Conservation (phyloP, 2,888 invertebrate genomes). For the Orthosia gracilis region DNA sequence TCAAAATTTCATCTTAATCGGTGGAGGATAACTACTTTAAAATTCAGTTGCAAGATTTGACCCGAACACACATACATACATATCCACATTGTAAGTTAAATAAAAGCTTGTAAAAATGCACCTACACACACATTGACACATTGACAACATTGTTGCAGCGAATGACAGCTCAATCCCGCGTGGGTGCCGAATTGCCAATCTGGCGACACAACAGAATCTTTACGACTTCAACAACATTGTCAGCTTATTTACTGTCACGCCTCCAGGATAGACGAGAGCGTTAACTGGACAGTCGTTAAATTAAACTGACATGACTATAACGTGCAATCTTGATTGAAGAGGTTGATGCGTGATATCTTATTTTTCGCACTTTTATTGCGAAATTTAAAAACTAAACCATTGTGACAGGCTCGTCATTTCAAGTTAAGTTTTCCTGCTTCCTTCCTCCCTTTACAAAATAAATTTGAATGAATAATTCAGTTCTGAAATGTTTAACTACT, state of each 20-base stretch:
- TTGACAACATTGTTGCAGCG: conserved; percentile 44
- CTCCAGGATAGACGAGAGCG: conserved; percentile 46
- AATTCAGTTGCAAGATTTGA: too few species aligned
- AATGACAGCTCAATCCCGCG: conserved; percentile 61
- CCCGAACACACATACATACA: too few species aligned
- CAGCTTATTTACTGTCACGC: conserved; percentile 54
- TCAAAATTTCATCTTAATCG: too few species aligned
- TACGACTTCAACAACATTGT: conserved; percentile 64
- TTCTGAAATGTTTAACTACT: too few species aligned
- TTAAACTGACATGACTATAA: conserved; percentile 25
- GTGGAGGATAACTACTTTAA: too few species aligned
- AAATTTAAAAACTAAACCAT: too few species aligned
- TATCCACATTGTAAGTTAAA: too few species aligned
- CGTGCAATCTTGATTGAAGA: neutral
- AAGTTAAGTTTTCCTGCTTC: too few species aligned
- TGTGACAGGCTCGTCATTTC: too few species aligned
- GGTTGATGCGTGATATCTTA: neutral
- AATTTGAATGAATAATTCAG: too few species aligned
- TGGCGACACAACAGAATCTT: conserved; percentile 60
- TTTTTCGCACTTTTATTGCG: too few species aligned
- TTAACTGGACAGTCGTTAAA: conserved; percentile 33
- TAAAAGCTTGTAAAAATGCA: neutral
- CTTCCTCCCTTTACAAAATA: too few species aligned
- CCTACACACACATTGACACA: neutral
- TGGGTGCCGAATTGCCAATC: conserved; percentile 60